A percentile compares a stretch with the other conserved stretches of the same genome.
Conservation (phyloP, 2,888 invertebrate genomes). For the Drosophila prolongata region DNA sequence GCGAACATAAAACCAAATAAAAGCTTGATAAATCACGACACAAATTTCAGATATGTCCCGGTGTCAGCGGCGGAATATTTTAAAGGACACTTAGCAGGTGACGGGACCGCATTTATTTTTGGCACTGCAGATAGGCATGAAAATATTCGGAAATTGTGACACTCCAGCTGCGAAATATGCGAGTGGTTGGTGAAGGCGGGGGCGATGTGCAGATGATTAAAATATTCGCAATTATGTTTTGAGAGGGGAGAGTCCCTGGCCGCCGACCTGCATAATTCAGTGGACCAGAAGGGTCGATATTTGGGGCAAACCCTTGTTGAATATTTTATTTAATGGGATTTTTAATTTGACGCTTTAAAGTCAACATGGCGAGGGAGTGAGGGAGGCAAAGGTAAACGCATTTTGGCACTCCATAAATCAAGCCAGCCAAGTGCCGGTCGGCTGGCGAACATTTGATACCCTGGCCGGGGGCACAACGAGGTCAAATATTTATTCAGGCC, state of each 20-base stretch:
- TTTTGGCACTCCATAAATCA: conserved; percentile 57
- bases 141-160: conserved; percentile 34
- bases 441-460: conserved; percentile 33
- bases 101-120: conserved; percentile 33
- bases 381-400: conserved; percentile 41
- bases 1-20: conserved; percentile 8
- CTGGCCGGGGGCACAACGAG: conserved; percentile 14
- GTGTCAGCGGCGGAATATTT: conserved; percentile 30
- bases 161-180: conserved; percentile 16
- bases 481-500: conserved; percentile 23
- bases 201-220: conserved; percentile 21
- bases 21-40: conserved; percentile 18
- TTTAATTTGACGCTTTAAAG: conserved; percentile 57
- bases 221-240: conserved; percentile 40
- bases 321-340: conserved; percentile 62
- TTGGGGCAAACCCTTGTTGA: conserved; percentile 49
- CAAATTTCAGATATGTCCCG: conserved; percentile 11
- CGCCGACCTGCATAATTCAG: conserved; percentile 49
- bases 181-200: not conserved
- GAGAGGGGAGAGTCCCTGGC: not conserved
- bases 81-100: conserved; percentile 31
- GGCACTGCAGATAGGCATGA: conserved; percentile 18
- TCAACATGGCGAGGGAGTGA: conserved; percentile 14
- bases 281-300: conserved; percentile 48
- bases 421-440: not conserved